Evolutionary conservation across 2,113 vertebrate genomes (phyloP).

Genomic region (Corynorhinus townsendii): DNA sequence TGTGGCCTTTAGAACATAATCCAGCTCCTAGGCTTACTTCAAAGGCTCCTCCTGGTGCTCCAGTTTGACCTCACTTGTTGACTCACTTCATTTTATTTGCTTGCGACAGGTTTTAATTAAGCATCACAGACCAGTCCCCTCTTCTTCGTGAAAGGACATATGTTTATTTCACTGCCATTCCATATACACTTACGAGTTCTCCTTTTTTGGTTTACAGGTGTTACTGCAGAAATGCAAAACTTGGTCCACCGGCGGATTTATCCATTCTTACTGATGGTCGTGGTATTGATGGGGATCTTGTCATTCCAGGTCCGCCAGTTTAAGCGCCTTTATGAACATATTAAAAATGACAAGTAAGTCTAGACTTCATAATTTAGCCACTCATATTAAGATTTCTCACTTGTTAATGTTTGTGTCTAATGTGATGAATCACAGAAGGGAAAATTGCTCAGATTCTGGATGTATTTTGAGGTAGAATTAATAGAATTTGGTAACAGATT

Average conservation of each 20-base stretch:
- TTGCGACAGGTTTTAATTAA: background rate
- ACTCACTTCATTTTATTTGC: background rate
- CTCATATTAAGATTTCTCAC: background rate
- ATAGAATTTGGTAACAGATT: background rate
- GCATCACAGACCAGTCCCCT: background rate
- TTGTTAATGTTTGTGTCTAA: background rate
- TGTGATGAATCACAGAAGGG: background rate
- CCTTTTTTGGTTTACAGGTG: slow-evolving; percentile 81
- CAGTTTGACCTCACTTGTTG: background rate
- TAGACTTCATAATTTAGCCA: background rate
- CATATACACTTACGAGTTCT: background rate
- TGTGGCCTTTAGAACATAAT: background rate
- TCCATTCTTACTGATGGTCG: slow-evolving; percentile 97
- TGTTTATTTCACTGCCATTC: background rate
- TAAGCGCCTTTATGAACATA: slow-evolving; percentile 99
- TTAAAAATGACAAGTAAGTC: slow-evolving; percentile 99
- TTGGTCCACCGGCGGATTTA: slow-evolving; percentile 97
- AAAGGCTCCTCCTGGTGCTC: too few species aligned
- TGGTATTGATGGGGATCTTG: slow-evolving; percentile 94
- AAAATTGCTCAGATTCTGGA: background rate
- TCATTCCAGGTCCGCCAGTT: slow-evolving; percentile 99
- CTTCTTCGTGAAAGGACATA: background rate
- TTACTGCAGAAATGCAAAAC: slow-evolving; percentile 96
- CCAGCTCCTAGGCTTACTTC: too few species aligned
- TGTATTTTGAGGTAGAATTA: background rate